phyloP scores from a whole-genome alignment of 2,888 invertebrate genomes.

The Siphlonurus alternatus region DNA sequence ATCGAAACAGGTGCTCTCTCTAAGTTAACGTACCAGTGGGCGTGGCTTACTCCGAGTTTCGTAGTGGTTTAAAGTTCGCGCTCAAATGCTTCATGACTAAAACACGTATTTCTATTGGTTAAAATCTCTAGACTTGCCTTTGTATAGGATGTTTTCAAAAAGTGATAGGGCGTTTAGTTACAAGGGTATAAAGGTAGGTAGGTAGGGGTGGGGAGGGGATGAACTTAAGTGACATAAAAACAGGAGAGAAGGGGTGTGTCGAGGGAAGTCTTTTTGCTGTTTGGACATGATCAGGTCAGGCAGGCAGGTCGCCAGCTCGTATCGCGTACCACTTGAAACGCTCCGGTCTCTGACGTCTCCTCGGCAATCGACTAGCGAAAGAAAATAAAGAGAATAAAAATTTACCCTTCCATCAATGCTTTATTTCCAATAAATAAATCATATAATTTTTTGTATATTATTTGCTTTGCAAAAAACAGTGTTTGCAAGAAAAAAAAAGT shows the following conservation, averaged over 20 bases:
- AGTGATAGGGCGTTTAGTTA: constrained; percentile 1
- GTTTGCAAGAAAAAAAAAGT: too few relatives aligned
- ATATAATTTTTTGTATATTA: too few relatives aligned
- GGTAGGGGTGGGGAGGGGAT: not conserved
- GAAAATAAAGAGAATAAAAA: too few relatives aligned
- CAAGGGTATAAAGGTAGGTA: not conserved
- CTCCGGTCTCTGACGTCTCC: too few relatives aligned
- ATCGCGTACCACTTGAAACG: too few relatives aligned
- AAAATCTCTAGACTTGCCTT: not conserved
- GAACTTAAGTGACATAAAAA: not conserved
- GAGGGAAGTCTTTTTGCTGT: too few relatives aligned
- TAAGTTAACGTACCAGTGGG: not conserved
- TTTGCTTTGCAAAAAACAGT: too few relatives aligned
- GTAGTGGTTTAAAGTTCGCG: not conserved
- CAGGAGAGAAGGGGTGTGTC: not conserved
- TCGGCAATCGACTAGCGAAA: too few relatives aligned
- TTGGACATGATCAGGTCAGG: too few relatives aligned
- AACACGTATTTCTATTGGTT: not conserved
- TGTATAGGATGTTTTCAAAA: not conserved
- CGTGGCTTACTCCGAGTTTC: not conserved
- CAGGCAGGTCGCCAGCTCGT: too few relatives aligned
- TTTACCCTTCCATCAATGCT: too few relatives aligned
- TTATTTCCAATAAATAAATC: too few relatives aligned
- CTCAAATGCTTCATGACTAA: not conserved
- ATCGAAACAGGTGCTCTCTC: not conserved